phyloP scores from a whole-genome alignment of 2,797 vertebrate species.

The Todus mexicanus region DNA sequence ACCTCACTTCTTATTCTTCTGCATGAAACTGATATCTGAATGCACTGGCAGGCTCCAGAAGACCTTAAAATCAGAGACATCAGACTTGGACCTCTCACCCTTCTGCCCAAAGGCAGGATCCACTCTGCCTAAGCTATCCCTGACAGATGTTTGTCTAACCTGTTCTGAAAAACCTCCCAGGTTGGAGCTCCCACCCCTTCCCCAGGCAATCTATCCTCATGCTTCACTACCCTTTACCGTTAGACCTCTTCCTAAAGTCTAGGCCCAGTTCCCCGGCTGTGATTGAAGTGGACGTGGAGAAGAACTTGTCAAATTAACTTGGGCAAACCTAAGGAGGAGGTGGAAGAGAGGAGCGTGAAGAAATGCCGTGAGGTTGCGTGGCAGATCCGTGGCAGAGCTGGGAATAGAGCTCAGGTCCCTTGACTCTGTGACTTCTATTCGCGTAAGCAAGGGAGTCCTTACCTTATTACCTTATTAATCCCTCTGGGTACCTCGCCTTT shows the following conservation, averaged over 20 bases:
- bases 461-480: not conserved
- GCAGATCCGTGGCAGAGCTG: not conserved
- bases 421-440: not conserved
- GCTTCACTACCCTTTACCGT: not conserved
- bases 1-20: not conserved
- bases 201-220: not conserved
- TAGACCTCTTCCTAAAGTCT: not conserved
- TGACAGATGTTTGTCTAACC: conserved; percentile 45
- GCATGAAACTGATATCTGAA: not conserved
- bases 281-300: not conserved
- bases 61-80: not conserved
- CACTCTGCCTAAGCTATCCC: not conserved
- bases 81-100: not conserved
- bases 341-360: not conserved
- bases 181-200: conserved; percentile 20
- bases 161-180: conserved; percentile 51
- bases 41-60: not conserved
- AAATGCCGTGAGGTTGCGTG: not conserved
- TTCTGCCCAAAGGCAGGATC: conserved; percentile 32
- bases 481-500: not conserved
- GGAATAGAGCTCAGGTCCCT: not conserved
- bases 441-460: not conserved
- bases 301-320: not conserved
- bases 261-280: fast-evolving
- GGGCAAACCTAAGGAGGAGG: not conserved